Conservation (phyloP, 2,113 vertebrate genomes). For the Puntigrus tetrazona region DNA sequence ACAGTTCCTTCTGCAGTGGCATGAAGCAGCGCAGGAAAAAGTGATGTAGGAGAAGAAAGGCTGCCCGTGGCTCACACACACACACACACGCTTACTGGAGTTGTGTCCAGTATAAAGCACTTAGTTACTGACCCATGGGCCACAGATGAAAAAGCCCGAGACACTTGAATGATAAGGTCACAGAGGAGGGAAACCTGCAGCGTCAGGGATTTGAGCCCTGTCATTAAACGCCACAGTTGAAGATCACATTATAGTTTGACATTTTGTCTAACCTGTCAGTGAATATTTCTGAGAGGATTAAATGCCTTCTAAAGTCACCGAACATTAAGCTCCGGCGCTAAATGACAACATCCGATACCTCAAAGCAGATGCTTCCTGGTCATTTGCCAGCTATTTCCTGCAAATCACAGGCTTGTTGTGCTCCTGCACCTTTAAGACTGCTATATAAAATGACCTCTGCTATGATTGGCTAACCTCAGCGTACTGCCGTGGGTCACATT, state of each 20-base stretch:
- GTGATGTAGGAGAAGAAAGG: conserved; percentile 35
- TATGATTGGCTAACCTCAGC: conserved; percentile 16
- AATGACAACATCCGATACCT: neutral
- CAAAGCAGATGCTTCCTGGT: conserved; percentile 2
- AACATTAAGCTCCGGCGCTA: conserved; percentile 1
- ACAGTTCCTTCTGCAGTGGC: neutral
- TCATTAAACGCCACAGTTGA: conserved; percentile 18
- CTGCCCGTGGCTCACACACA: neutral
- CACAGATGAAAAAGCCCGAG: conserved; percentile 5
- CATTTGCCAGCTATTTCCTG: neutral
- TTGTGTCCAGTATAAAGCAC: conserved; percentile 19
- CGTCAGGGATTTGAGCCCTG: conserved; percentile 12
- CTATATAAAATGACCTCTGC: neutral
- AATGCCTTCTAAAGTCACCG: neutral
- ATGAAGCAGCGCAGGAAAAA: neutral
- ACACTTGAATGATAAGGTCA: conserved; percentile 39
- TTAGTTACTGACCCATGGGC: conserved; percentile 27
- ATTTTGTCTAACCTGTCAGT: conserved; percentile 20
- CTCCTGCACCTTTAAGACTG: neutral
- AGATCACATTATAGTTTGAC: conserved; percentile 31
- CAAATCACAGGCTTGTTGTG: neutral
- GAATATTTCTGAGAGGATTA: conserved; percentile 19
- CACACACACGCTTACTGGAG: neutral
- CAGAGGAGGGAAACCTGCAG: conserved; percentile 29
- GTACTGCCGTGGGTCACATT: neutral